Evolutionary conservation across 2,888 invertebrate species (phyloP).

Genomic region (Synanthedon formicaeformis): DNA sequence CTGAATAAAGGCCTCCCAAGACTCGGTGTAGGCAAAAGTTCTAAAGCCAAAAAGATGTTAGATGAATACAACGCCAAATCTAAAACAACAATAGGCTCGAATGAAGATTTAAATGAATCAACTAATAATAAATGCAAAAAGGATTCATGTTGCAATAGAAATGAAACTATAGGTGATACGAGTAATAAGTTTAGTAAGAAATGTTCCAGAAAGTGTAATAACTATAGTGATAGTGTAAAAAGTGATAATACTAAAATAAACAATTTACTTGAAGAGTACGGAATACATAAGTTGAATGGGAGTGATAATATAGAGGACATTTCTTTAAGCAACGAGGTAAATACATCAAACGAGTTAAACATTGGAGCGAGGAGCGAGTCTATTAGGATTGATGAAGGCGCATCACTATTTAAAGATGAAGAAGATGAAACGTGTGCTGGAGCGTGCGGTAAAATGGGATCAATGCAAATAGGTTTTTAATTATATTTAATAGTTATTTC

Average conservation of each 20-base stretch:
- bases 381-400: conserved; percentile 4
- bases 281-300: conserved; percentile 19
- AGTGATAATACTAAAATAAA: conserved; percentile 35
- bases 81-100: conserved; percentile 13
- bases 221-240: conserved; percentile 10
- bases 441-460: conserved; percentile 39
- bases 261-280: conserved; percentile 33
- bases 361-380: conserved; percentile 2
- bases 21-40: conserved; percentile 90
- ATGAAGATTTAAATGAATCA: conserved; percentile 29
- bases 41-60: conserved; percentile 78
- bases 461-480: conserved; percentile 42
- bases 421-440: conserved; percentile 44
- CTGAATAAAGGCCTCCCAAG: conserved; percentile 92
- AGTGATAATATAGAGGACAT: not conserved
- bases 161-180: conserved; percentile 1
- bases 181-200: conserved; percentile 7
- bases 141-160: conserved; percentile 17
- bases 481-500: not conserved
- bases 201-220: conserved; percentile 24
- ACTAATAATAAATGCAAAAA: conserved; percentile 19
- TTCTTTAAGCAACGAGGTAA: not conserved
- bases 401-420: conserved; percentile 10
- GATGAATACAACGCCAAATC: conserved; percentile 61
- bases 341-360: conserved; percentile 2